A percentile compares a stretch with the other conserved stretches of the same genome.
phyloP scores from a whole-genome alignment of 1,140 invertebrate genomes.

The Drosophila bocki region DNA sequence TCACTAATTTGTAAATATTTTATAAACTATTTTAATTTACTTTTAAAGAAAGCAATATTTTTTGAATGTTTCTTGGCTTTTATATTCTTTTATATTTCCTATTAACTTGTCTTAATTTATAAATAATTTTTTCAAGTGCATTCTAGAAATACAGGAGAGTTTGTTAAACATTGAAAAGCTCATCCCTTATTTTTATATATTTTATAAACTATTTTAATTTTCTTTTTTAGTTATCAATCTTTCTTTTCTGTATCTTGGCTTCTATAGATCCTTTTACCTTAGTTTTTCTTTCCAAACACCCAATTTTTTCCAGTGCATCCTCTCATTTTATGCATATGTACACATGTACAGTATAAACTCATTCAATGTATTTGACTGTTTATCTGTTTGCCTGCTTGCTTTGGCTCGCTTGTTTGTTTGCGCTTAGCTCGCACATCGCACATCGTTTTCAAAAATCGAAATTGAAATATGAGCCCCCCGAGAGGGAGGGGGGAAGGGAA shows the following conservation, averaged over 20 bases:
- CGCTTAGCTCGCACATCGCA: slow-evolving; percentile 71
- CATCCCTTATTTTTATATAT: not conserved
- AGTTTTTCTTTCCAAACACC: not conserved
- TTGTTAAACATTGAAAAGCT: not conserved
- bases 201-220: not conserved
- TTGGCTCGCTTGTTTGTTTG: slow-evolving; percentile 61
- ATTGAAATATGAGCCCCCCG: slow-evolving; percentile 77
- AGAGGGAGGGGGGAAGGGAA: slow-evolving; percentile 4
- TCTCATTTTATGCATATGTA: slow-evolving; percentile 33
- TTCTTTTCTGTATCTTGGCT: not conserved
- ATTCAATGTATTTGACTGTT: slow-evolving; percentile 66
- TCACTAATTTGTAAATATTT: not conserved
- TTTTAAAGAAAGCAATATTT: not conserved
- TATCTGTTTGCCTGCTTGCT: slow-evolving; percentile 72
- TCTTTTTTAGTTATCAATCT: not conserved
- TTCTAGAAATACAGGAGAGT: not conserved
- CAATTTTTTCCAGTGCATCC: slow-evolving; percentile 25
- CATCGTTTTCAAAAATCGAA: slow-evolving; percentile 82
- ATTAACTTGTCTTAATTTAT: not conserved
- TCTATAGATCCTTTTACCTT: not conserved
- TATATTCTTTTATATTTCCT: rapidly evolving
- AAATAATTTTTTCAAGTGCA: slow-evolving; percentile 21
- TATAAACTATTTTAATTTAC: not conserved
- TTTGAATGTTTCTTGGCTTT: no score
- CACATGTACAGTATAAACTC: slow-evolving; percentile 40